A percentile compares a stretch with the other conserved stretches of the same genome.
Conservation (phyloP, 2,113 vertebrate species). For the Triplophysa tibetana region DNA sequence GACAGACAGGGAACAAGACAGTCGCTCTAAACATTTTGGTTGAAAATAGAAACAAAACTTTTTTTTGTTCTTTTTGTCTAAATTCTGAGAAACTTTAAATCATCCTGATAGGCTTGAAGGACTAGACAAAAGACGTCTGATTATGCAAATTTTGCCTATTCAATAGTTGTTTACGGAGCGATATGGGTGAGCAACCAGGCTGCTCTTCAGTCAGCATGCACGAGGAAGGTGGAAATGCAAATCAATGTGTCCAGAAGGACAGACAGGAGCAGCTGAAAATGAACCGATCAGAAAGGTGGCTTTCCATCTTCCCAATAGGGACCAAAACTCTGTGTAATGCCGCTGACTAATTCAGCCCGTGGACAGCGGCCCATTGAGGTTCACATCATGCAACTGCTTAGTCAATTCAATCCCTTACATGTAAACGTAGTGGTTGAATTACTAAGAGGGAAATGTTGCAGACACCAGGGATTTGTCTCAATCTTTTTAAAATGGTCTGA, state of each 20-base stretch:
- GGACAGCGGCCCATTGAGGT: background rate
- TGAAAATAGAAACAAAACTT: background rate
- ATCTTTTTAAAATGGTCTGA: constrained; percentile 5
- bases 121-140: background rate
- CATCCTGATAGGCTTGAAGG: background rate
- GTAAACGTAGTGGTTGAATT: background rate
- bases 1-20: background rate
- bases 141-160: constrained; percentile 2
- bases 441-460: background rate
- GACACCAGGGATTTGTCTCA: constrained; percentile 17
- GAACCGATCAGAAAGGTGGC: background rate
- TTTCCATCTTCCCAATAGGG: background rate
- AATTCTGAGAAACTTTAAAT: background rate
- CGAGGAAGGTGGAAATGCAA: background rate
- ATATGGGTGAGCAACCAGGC: background rate
- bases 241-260: background rate
- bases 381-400: background rate
- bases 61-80: too few relatives aligned
- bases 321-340: background rate
- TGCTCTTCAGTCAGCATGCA: background rate
- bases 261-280: background rate
- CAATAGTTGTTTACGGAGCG: background rate
- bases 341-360: background rate
- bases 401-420: background rate
- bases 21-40: background rate